Evolutionary conservation across 2,113 vertebrate genomes (phyloP), one percentile per base, ranked within the genome.

Genomic region (Leiothrix lutea): DNA sequence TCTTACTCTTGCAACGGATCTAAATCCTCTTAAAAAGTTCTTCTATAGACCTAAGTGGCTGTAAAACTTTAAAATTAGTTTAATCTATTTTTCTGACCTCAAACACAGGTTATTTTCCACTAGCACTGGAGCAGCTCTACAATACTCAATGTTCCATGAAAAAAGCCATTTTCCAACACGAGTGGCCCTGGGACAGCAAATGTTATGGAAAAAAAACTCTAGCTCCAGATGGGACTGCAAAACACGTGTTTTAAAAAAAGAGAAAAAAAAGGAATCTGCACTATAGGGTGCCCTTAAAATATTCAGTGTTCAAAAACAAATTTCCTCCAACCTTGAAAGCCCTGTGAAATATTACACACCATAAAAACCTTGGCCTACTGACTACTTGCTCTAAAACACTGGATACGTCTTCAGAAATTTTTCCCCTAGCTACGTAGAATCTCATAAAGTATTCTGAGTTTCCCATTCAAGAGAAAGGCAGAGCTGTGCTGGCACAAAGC

Each of bases 31-130:
- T 80, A 70, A 92, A 87, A 89, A 75, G 62, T 87, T 94, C 86
- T 93, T 47, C 89, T 92, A 66, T 11, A 87, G 81, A 91, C 56
- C 65, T 86, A 94, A 96, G 92, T 79, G 88, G 92, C 93, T 81
- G 94, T 95, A 97, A 95, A 96, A 94, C 45, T 94, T 97, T 87
- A 95, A 95, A 96, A 97, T 96, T 85, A 92, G 78, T 94, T 96
- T 95, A 93, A 94, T 95, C 93, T 97, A 90, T 97, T 98, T 97
- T 94, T 97, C 83, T 97, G 96, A 97, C 97, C 96, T 97, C 96
- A 96, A 95, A 96, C 71, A 90, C 74, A 93, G 86, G 91, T 94
- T 89, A 94, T 97, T 97, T 98, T 97, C 96, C 96, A 87, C 84
- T 94, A 97, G 95, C 56, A 94, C 61, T 60, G 62, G 38, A 95